Percentiles rank a stretch among this genome's conserved stretches.
Evolutionary conservation across 2,797 vertebrate genomes (phyloP).

Genomic region (Danio jaintianensis): DNA sequence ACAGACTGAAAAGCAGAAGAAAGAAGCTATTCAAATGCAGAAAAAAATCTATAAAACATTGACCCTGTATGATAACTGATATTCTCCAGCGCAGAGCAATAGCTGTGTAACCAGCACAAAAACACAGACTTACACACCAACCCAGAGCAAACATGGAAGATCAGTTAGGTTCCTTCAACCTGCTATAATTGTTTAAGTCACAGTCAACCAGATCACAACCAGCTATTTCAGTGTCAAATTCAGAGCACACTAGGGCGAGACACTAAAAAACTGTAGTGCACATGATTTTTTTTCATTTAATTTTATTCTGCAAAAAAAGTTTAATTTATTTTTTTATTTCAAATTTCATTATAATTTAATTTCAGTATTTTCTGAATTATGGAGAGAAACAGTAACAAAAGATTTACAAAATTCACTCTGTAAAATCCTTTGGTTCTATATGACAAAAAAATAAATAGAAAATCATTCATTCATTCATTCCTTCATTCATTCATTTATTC

Average conservation of each 20-base stretch:
- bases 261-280: too few relatives aligned
- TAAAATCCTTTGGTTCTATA: too few relatives aligned
- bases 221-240: neutral
- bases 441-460: too few relatives aligned
- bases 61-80: slow-evolving; percentile 35
- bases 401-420: too few relatives aligned
- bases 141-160: neutral
- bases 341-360: too few relatives aligned
- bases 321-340: too few relatives aligned
- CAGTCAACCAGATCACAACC: neutral
- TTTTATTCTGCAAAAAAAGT: too few relatives aligned
- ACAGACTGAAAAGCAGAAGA: neutral
- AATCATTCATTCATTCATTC: too few relatives aligned
- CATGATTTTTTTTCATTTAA: too few relatives aligned
- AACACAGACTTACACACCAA: neutral
- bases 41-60: slow-evolving; percentile 23
- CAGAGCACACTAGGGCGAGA: neutral
- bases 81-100: slow-evolving; percentile 22
- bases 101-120: slow-evolving; percentile 19
- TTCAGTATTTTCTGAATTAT: too few relatives aligned
- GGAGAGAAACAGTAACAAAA: too few relatives aligned
- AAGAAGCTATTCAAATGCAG: neutral
- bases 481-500: too few relatives aligned
- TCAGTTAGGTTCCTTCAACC: slow-evolving; percentile 9
- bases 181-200: neutral